A percentile compares a stretch with the other conserved stretches of the same genome.
These are phyloP conservation scores for Euplexia lucipara DNA, from an alignment of 2,888 invertebrate species.

Conservation along the genomic window DNA sequence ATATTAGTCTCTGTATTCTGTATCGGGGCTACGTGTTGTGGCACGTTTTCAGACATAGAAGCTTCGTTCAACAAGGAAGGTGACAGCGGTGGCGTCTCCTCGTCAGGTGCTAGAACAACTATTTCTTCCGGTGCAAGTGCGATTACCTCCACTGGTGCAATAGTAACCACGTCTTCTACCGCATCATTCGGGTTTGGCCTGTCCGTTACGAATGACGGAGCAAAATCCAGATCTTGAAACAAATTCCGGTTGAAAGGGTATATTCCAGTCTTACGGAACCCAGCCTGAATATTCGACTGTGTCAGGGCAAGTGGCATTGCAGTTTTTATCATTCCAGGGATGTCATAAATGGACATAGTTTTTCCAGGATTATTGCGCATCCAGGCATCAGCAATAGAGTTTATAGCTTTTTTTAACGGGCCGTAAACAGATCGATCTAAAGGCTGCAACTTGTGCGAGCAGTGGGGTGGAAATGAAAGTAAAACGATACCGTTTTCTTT, in stretches of 20 bases:
- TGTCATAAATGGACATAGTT: slow-evolving; percentile 11
- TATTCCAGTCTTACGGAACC: slow-evolving; percentile 2
- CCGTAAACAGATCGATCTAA: slow-evolving; percentile 8
- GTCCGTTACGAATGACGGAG: slow-evolving; percentile 3
- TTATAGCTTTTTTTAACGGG: slow-evolving; percentile 12
- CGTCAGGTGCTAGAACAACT: not conserved
- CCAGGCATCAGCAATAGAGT: slow-evolving; percentile 4
- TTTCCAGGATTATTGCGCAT: slow-evolving; percentile 7
- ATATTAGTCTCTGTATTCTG: slow-evolving; percentile 8
- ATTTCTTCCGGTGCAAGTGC: not conserved
- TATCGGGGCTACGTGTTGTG: slow-evolving; percentile 4
- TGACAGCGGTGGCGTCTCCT: slow-evolving; percentile 4
- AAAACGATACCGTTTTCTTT: no score
- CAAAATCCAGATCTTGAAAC: slow-evolving; percentile 3
- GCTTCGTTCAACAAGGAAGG: slow-evolving; percentile 1
- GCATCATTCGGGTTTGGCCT: not conserved
- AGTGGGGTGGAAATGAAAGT: no score
- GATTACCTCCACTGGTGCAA: not conserved
- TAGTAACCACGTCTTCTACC: not conserved
- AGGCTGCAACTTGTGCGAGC: no score
- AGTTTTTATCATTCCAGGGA: slow-evolving; percentile 10
- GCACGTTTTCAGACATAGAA: not conserved
- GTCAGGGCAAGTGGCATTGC: slow-evolving; percentile 4
- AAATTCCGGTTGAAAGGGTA: slow-evolving; percentile 9
- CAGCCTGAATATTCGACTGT: slow-evolving; percentile 6